Base-by-base conservation (phyloP, 64 coral and sea anemone genomes). In the Pocillopora verrucosa region DNA sequence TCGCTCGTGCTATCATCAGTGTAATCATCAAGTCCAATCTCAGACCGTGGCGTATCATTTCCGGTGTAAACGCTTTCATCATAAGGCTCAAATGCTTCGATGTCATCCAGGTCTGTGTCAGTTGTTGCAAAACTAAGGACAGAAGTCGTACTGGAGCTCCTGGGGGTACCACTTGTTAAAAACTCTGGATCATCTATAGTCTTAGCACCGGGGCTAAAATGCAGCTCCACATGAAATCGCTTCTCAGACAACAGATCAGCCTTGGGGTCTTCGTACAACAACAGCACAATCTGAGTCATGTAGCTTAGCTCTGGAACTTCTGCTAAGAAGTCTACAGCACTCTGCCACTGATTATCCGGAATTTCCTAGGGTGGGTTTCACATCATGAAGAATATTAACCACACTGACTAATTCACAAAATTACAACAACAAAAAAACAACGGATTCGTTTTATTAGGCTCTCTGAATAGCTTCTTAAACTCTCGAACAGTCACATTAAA, bases 271-370 rank as follows among this genome's bases (percentile, higher is more conserved):
- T 99, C 97, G 37, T 95, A 99, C 37, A 99, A 75, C 97, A 99
- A 95, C 4, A 99, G 70, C 9, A 99, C 94, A 67, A 99, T 90
- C 56, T 99, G 97, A 12, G 97, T 99, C 97, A 99, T 95, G 80
- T 99, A 99, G 89, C 93, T 95, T 37, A 99, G 78, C 83, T 99
- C 97, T 4, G 97, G 93, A 2, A 99, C 86, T 34, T 92, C 78
- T 17, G 83, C 58, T 13, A 99, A 74, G 77, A 93, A 99, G 11
- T 99, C 97, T 20, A 99, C 92, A 1, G 97, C 94, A 76, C 94
- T 90, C 34, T 90, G 90, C 97, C 97, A 99, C 69, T 95, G 94
- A 17, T 80, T 88, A 77, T 91, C 90, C 14, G 82, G 82, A 56
- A 85, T n/a, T 56, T 58, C 37, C 82, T 85, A 57, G 20, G 25